Evolutionary conservation across 2,888 invertebrate species (phyloP), one percentile per base, ranked within the genome.

Genomic region (Didymodactylos carnosus): DNA sequence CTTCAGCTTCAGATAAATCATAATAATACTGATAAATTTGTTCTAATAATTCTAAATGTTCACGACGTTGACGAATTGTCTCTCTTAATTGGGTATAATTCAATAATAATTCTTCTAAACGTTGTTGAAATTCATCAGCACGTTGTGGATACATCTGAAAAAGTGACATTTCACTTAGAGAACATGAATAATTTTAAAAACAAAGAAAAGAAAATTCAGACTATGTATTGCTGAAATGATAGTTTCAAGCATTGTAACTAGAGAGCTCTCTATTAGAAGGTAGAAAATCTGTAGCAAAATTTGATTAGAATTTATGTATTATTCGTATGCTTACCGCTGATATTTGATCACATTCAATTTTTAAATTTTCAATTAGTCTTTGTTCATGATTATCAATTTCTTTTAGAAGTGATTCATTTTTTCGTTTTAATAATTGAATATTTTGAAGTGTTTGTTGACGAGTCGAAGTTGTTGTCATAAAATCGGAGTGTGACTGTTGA

Each of bases 361-460:
- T 35, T 35, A 62, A 62, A 62, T 62, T 29, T 62, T 62, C 62
- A 11, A 62, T n/a, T 19, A 62, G 93, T 80, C 95, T 88, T 5
- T 94, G 94, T 84, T 97, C 94, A 82, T 98, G 98, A 83, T 97
- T 94, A 80, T 97, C 95, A 72, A 95, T 93, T 86, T 98, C 98
- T 0, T 92, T 95, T 79, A 91, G 88, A 78, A 97, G 85, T 13
- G 93, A 85, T 81, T 87, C 93, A 82, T 93, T 94, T 86, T 98
- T 98, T 87, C 98, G 97, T 85, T 94, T 94, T 76, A 98, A 85
- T 86, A 93, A 92, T 81, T 97, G 93, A 0, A 97, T 97, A 84
- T 94, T 94, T 86, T 95, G 94, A 46, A 99, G 86, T n/a, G 93
- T 92, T 62, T 62, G 62, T 62, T 62, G 62, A 35, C 35, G 29